Base-by-base conservation (phyloP, 2,113 vertebrate genomes). In the Megaptera novaeangliae region DNA sequence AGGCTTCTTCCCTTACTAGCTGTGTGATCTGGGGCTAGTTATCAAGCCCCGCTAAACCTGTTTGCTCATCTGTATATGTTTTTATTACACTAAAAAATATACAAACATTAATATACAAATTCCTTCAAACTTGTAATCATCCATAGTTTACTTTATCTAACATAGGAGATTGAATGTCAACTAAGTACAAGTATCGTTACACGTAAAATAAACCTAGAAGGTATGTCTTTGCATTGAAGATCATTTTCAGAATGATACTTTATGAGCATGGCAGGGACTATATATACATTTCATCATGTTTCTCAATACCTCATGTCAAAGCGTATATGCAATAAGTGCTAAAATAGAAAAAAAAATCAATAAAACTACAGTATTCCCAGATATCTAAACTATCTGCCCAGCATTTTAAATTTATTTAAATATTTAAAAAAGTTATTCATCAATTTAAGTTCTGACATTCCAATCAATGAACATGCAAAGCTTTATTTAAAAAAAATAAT, bases 11-110 rank as follows among this genome's bases (percentile, higher is more conserved):
- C 89, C n/a, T 69, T n/a, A 34, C 25, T 39, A 57, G 55, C 21
- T 59, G 27, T 80, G 49, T 46, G 44, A 27, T 12, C 61, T 63
- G 27, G 41, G 63, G 36, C 87, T 91, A 27, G 36, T 91, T 75
- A 41, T 11, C 11, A 55, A 84, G 49, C 57, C 69, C n/a, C 44
- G 72, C 21, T 55, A 69, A 81, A 68, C 14, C 44, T 74, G 23
- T 63, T 74, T 75, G 12, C n/a, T 80, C 49, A 36, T 39, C 57
- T 82, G 29, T 39, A 1, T 55, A 55, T 55, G 34, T 68, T 88
- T 57, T 94, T 92, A 94, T 80, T 96, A 89, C 1, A 86, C 78
- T 89, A 81, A 82, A 81, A 82, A 96, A 71, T 59, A 75, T 69
- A 74, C 46, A 74, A 81, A 86, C 15, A 64, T 59, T 27, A 68